These are phyloP conservation scores for Discoglossus pictus DNA, from an alignment of 2,797 vertebrate genomes.

Conservation along the genomic window DNA sequence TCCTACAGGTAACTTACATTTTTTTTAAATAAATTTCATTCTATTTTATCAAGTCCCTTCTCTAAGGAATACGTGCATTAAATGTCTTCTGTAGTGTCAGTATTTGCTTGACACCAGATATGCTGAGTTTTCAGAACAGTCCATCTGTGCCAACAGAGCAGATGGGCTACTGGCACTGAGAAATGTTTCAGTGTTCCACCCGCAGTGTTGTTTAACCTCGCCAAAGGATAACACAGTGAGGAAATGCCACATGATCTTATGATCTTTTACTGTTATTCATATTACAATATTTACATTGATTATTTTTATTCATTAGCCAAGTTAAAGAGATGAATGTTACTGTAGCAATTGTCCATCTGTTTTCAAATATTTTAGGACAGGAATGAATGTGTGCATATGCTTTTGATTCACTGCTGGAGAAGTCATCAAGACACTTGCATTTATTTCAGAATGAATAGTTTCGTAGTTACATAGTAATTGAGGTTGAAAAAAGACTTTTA, in stretches of 20 bases:
- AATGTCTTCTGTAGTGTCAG: slow-evolving; percentile 27
- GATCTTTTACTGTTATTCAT: slow-evolving; percentile 33
- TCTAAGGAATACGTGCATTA: slow-evolving; percentile 11
- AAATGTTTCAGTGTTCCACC: slow-evolving; percentile 23
- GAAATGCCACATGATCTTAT: slow-evolving; percentile 34
- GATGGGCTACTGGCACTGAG: slow-evolving; percentile 43
- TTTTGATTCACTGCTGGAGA: too few relatives aligned
- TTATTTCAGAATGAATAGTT: too few relatives aligned
- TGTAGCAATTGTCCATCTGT: slow-evolving; percentile 28
- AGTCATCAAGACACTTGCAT: too few relatives aligned
- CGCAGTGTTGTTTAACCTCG: slow-evolving; percentile 37
- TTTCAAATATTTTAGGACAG: slow-evolving; percentile 18
- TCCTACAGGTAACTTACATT: slow-evolving; percentile 13
- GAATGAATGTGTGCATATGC: slow-evolving; percentile 22
- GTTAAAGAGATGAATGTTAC: slow-evolving; percentile 26
- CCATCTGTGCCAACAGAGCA: slow-evolving; percentile 44
- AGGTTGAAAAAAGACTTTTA: too few relatives aligned
- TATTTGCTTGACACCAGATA: slow-evolving; percentile 35
- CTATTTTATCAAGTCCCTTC: slow-evolving; percentile 10
- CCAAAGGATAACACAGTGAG: slow-evolving; percentile 46
- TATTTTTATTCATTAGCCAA: slow-evolving; percentile 33
- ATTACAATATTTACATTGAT: slow-evolving; percentile 37
- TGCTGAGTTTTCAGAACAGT: slow-evolving; percentile 34
- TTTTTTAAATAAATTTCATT: slow-evolving; percentile 37
- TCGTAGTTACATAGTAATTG: too few relatives aligned